These are phyloP conservation scores for Rhizomys pruinosus DNA, from an alignment of 2,113 vertebrate genomes.

Conservation along the genomic window DNA sequence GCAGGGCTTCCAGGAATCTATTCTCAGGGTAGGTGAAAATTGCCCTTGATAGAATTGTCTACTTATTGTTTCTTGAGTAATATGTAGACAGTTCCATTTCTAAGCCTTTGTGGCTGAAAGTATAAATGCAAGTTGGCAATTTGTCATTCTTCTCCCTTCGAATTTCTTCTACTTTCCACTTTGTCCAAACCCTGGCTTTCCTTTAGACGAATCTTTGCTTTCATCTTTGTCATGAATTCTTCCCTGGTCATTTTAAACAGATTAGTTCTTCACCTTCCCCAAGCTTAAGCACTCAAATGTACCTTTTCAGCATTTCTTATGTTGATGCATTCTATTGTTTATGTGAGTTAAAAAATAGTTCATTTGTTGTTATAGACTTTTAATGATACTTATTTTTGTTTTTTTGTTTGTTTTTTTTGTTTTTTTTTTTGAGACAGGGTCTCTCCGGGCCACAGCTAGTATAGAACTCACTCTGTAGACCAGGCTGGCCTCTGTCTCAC, in stretches of 20 bases:
- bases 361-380: slow-evolving; percentile 61
- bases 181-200: slow-evolving; percentile 30
- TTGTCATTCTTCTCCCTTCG: background rate
- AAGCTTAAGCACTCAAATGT: background rate
- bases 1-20: background rate
- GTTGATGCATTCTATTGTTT: slow-evolving; percentile 44
- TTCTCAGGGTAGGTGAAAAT: slow-evolving; percentile 22
- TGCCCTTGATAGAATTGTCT: slow-evolving; percentile 25
- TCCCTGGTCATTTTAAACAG: slow-evolving; percentile 24
- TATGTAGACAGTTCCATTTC: background rate
- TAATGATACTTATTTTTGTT: background rate
- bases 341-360: slow-evolving; percentile 30
- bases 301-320: slow-evolving; percentile 40
- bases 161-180: slow-evolving; percentile 15
- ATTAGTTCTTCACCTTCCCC: slow-evolving; percentile 2
- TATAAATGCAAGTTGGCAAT: background rate
- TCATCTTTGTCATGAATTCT: slow-evolving; percentile 44
- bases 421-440: too few relatives aligned
- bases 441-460: too few relatives aligned
- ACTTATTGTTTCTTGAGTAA: background rate
- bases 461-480: too few relatives aligned
- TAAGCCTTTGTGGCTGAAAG: background rate
- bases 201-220: background rate
- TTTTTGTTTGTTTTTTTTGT: too few relatives aligned
- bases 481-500: too few relatives aligned